Base-by-base conservation (phyloP, 2,113 vertebrate genomes). In the Hassar affinis region DNA sequence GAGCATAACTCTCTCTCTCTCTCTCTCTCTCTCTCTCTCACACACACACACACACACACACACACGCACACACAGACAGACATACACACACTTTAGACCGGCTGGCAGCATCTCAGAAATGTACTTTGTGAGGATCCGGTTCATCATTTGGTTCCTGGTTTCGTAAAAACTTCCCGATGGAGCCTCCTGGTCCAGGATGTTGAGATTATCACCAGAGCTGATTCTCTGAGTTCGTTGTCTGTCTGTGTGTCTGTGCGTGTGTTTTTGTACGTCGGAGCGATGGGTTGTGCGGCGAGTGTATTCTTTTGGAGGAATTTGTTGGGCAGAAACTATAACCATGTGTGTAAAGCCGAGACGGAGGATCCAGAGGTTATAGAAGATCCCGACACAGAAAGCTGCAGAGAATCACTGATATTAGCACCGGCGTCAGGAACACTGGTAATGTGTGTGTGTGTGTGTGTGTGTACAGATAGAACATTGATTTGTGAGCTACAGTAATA, bases 241-340 rank as follows among this genome's bases (percentile, higher is more conserved):
- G 30, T 75, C 38, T 51, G 45, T 17, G 45, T 68, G 35, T 59
- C 11, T n/a, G n/a, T n/a, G n/a, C n/a, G n/a, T n/a, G n/a, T n/a
- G n/a, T n/a, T n/a, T n/a, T n/a, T n/a, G n/a, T 38, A 18, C 11
- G 30, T 14, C 27, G 64, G 25, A 14, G 78, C 61, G 9, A 96
- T 96, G 96, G 96, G 96, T 90, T 96, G 96, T 91, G 93, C 94
- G 69, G 95, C 95, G 72, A 96, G 95, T 51, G 94, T 96, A 86
- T 89, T 96, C 91, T 91, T 96, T 76, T 95, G 96, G 91, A 94
- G 95, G 94, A 93, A 95, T 89, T 93, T 95, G 86, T 91, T 95
- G 89, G 93, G 95, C 86, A 95, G 95, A 88, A 96, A 96, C 92
- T 96, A 95, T 93, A 94, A 93, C 88, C 95, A 95, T 89, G 94